A percentile compares a stretch with the other conserved stretches of the same genome.
Conservation (phyloP, 2,888 invertebrate genomes). For the Nematopogon swammerdamellus region DNA sequence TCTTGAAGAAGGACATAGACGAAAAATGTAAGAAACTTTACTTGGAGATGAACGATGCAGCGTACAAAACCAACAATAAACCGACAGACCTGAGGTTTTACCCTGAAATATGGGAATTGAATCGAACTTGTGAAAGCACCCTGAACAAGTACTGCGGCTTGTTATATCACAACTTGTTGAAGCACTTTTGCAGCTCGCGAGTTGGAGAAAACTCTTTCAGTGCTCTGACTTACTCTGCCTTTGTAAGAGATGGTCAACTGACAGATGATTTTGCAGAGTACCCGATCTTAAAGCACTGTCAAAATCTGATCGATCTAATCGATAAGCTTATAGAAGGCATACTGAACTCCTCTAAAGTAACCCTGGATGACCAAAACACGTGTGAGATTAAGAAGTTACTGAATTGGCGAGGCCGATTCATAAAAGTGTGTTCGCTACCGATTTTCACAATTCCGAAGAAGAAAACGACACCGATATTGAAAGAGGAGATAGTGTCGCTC, state of each 20-base stretch:
- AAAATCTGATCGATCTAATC: conserved; percentile 37
- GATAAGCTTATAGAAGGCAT: conserved; percentile 37
- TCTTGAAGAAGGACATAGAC: too few species aligned
- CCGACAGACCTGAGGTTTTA: conserved; percentile 27
- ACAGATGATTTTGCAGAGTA: conserved; percentile 48
- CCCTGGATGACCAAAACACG: conserved; percentile 29
- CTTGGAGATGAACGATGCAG: not conserved
- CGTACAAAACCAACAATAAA: conserved; percentile 11
- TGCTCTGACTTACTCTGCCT: conserved; percentile 48
- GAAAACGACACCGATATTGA: conserved; percentile 29
- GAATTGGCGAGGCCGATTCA: conserved; percentile 53
- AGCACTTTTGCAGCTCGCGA: too few species aligned
- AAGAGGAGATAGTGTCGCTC: conserved; percentile 56
- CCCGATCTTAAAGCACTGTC: conserved; percentile 52
- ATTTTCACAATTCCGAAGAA: conserved; percentile 27
- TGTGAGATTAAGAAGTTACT: conserved; percentile 43
- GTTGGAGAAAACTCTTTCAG: conserved; percentile 26
- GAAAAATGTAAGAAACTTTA: too few species aligned
- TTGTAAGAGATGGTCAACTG: conserved; percentile 34
- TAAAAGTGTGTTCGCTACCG: conserved; percentile 30
- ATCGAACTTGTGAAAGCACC: conserved; percentile 14
- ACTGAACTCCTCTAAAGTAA: conserved; percentile 21
- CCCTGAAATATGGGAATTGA: conserved; percentile 21
- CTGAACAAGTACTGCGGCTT: conserved; percentile 39
- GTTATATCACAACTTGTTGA: conserved; percentile 38